Percentiles rank a stretch among this genome's conserved stretches.
Conservation (phyloP, 2,113 vertebrate species). For the Micromys minutus region DNA sequence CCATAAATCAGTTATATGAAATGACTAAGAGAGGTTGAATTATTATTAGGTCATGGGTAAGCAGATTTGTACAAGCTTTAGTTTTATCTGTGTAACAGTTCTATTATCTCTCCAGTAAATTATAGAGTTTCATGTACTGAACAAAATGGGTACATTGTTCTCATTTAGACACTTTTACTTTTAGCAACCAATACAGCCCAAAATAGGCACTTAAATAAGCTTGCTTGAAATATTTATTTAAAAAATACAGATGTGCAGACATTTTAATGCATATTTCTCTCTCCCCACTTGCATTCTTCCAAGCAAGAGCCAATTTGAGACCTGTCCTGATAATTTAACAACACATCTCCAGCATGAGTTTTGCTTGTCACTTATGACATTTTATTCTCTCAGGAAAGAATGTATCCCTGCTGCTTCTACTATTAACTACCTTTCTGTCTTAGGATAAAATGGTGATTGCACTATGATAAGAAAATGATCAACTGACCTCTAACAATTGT, state of each 20-base stretch:
- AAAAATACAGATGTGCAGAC: conserved; percentile 50
- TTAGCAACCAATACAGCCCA: conserved; percentile 58
- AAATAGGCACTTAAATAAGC: conserved; percentile 61
- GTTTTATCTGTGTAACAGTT: conserved; percentile 58
- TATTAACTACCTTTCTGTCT: neutral
- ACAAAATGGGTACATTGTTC: conserved; percentile 67
- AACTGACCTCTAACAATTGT: neutral
- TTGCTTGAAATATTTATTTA: conserved; percentile 44
- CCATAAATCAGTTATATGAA: conserved; percentile 45
- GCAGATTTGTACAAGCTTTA: conserved; percentile 48
- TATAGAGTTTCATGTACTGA: conserved; percentile 62
- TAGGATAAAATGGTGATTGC: neutral
- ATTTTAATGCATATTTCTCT: conserved; percentile 46
- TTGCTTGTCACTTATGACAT: neutral
- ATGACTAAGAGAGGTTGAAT: conserved; percentile 25
- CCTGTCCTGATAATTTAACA: conserved; percentile 42
- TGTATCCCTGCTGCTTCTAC: neutral
- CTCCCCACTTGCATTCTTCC: conserved; percentile 19
- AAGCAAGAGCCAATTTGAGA: neutral
- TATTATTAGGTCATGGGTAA: conserved; percentile 59
- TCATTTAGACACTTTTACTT: conserved; percentile 66
- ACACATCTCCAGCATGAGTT: neutral
- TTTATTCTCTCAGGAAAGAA: neutral
- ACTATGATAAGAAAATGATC: neutral
- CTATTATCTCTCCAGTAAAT: conserved; percentile 67